Conservation (phyloP, 2,797 vertebrate genomes). For the Xyrichtys novacula region DNA sequence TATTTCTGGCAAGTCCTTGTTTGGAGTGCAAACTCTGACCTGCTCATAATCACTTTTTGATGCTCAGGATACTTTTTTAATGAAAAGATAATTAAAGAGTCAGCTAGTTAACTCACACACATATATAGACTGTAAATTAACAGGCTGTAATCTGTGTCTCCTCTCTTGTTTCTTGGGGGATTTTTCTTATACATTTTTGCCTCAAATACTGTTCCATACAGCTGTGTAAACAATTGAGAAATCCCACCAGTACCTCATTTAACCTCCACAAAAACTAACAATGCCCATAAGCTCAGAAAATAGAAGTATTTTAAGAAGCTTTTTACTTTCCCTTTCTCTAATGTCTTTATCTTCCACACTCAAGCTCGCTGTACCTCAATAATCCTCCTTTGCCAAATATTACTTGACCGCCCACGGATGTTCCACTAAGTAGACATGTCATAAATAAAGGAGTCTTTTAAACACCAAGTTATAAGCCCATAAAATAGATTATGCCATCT, state of each 20-base stretch:
- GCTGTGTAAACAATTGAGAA: conserved; percentile 7
- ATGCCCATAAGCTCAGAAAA: conserved; percentile 17
- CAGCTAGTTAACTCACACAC: background rate
- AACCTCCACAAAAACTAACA: conserved; percentile 17
- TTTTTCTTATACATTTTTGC: conserved; percentile 1
- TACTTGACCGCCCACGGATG: conserved; percentile 51
- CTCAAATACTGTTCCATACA: conserved; percentile 4
- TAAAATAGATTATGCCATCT: conserved; percentile 52
- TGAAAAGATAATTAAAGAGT: background rate
- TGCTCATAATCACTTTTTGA: conserved; percentile 21
- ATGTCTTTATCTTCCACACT: conserved; percentile 36
- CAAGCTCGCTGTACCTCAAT: conserved; percentile 23
- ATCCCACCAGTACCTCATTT: conserved; percentile 7
- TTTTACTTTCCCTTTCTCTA: conserved; percentile 3
- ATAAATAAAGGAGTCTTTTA: conserved; percentile 48
- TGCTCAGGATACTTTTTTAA: conserved; percentile 20
- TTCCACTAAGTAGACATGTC: conserved; percentile 52
- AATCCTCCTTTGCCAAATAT: conserved; percentile 56
- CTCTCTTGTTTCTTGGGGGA: background rate
- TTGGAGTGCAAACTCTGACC: conserved; percentile 12
- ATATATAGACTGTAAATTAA: background rate
- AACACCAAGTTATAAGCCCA: conserved; percentile 46
- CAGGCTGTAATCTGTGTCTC: background rate
- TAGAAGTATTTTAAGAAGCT: conserved; percentile 13
- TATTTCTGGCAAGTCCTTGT: conserved; percentile 29